Base-by-base conservation (phyloP, 2,888 invertebrate genomes). In the Timandra comae region DNA sequence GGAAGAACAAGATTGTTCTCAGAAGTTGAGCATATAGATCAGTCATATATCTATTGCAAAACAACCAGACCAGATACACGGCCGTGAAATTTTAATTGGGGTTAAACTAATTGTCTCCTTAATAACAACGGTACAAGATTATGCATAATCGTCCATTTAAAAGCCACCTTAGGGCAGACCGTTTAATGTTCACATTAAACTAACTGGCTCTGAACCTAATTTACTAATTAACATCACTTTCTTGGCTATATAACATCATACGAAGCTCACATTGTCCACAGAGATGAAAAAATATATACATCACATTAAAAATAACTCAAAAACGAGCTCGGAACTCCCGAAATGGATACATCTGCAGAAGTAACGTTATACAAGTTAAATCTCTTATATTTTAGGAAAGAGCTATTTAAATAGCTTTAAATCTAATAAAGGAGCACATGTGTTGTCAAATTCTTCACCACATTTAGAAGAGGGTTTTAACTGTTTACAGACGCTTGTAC, bases 71-170 rank as follows among this genome's bases (percentile, higher is more conserved):
- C 3, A 16, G 6, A 37, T 34, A 28, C n/a, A 23, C 26, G 33
- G 30, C 42, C 48, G 36, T 49, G 48, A 46, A 41, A 37, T 38
- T 34, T 56, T 71, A 71, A 81, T 75, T 74, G 73, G 65, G 81
- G 82, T 82, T 79, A 81, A 82, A 72, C 69, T 72, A 76, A 78
- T 80, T 77, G 78, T 68, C 74, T 53, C 63, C 52, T 47, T 63
- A 64, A 71, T 69, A 68, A 56, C 58, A 62, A 49, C 40, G 58
- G 53, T 60, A 61, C 57, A 48, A 46, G 46, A 41, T 55, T 51
- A 43, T 52, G 54, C 50, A 51, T 54, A 49, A 54, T 53, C 36
- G 54, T 50, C 43, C 37, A 52, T 46, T 52, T 48, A 47, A 16
- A 16, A n/a, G n/a, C n/a, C n/a, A n/a, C n/a, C n/a, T 24, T 12